Evolutionary conservation across 2,888 invertebrate genomes (phyloP).

Genomic region (Gari tellinella): DNA sequence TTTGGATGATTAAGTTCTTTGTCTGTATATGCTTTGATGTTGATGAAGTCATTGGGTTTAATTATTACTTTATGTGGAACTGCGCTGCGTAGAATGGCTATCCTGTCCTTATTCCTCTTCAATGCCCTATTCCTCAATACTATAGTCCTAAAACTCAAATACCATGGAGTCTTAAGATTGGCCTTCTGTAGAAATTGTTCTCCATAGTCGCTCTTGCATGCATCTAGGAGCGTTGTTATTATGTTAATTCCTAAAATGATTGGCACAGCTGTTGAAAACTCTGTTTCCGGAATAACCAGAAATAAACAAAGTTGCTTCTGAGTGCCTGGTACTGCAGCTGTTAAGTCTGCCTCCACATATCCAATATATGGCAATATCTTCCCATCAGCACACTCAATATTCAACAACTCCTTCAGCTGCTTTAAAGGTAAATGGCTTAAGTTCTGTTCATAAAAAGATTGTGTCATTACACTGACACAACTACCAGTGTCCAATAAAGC

Average conservation of each 20-base stretch:
- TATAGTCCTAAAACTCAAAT: constrained; percentile 7
- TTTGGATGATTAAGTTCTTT: constrained; percentile 3
- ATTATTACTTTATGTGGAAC: neutral
- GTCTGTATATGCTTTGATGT: constrained; percentile 9
- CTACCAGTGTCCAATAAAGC: constrained; percentile 35
- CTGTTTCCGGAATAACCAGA: constrained; percentile 16
- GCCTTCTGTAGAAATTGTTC: constrained; percentile 24
- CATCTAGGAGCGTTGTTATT: constrained; percentile 9
- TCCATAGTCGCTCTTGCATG: constrained; percentile 14
- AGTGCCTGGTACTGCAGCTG: constrained; percentile 8
- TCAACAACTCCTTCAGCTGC: neutral
- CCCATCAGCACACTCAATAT: constrained; percentile 32
- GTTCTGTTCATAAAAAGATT: constrained; percentile 9
- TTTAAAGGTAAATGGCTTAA: neutral
- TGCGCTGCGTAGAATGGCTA: constrained; percentile 15
- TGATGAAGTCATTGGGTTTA: constrained; percentile 6
- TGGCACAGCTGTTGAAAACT: constrained; percentile 26
- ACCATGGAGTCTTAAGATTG: constrained; percentile 11
- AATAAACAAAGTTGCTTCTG: constrained; percentile 1
- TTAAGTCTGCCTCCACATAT: constrained; percentile 9
- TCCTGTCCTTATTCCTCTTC: constrained; percentile 14
- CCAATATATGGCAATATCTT: constrained; percentile 22
- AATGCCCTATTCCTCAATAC: neutral
- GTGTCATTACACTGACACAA: constrained; percentile 7
- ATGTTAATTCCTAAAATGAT: constrained; percentile 54